Percentiles rank a stretch among this genome's conserved stretches.
These are phyloP conservation scores for Drosophila anomalata DNA, from an alignment of 2,888 invertebrate species.

Conservation along the genomic window DNA sequence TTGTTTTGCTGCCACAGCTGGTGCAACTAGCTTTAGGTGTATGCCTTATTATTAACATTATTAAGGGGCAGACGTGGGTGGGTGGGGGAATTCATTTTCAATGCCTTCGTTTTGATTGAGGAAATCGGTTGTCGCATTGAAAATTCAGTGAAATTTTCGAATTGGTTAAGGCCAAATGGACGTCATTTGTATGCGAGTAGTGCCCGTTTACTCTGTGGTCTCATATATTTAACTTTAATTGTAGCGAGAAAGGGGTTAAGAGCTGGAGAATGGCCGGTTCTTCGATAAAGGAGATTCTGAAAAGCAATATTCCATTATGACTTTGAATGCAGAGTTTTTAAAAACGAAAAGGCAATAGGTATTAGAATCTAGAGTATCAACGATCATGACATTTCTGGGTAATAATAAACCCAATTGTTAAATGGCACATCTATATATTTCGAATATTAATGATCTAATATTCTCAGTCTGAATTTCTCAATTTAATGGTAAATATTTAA, in stretches of 20 bases:
- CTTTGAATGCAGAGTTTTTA: background rate
- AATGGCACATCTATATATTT: too few relatives aligned
- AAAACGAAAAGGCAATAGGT: background rate
- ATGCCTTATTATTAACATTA: conserved; percentile 33
- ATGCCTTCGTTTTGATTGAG: conserved; percentile 78
- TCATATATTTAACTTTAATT: conserved; percentile 40
- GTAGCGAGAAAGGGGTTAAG: conserved; percentile 12
- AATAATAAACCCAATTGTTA: too few relatives aligned
- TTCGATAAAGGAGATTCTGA: background rate
- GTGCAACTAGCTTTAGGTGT: background rate
- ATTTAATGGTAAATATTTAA: background rate
- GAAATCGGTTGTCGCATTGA: conserved; percentile 71
- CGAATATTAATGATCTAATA: background rate
- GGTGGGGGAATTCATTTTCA: conserved; percentile 48
- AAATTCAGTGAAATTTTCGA: conserved; percentile 72
- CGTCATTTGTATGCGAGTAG: conserved; percentile 35
- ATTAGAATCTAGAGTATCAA: too few relatives aligned
- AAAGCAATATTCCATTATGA: background rate
- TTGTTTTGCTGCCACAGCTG: background rate
- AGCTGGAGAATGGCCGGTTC: background rate
- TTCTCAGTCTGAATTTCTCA: background rate
- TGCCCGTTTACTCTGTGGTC: conserved; percentile 13
- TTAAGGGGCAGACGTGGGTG: conserved; percentile 7
- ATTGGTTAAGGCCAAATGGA: conserved; percentile 52
- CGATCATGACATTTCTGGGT: too few relatives aligned